phyloP scores from a whole-genome alignment of 2,113 vertebrate species.

The Rhea pennata region DNA sequence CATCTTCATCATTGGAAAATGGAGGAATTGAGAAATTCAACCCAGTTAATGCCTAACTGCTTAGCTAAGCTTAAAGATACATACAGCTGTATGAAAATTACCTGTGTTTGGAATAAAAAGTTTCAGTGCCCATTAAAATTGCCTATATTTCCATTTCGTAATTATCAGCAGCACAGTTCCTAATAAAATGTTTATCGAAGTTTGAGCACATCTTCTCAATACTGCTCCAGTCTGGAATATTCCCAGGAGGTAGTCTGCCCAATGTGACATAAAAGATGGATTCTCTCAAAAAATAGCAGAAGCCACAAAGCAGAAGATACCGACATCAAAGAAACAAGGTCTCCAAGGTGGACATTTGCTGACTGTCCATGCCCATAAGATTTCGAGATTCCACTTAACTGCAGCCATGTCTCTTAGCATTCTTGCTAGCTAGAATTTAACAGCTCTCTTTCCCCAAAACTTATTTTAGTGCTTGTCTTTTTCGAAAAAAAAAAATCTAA shows the following conservation, averaged over 20 bases:
- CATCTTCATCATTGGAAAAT: not conserved
- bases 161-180: not conserved
- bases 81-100: not conserved
- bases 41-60: not conserved
- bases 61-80: not conserved
- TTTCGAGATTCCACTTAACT: not conserved
- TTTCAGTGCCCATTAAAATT: not conserved
- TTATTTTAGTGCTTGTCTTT: not conserved
- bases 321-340: not conserved
- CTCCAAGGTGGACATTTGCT: not conserved
- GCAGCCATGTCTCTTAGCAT: not conserved
- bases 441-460: not conserved
- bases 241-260: not conserved
- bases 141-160: not conserved
- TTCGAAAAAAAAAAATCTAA: not conserved
- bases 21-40: not conserved
- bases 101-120: not conserved
- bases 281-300: not conserved
- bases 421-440: not conserved
- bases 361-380: not conserved
- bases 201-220: not conserved
- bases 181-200: not conserved
- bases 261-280: not conserved
- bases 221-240: not conserved
- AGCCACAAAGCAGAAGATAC: not conserved